Evolutionary conservation across 2,888 invertebrate species (phyloP), one percentile per base, ranked within the genome.

Genomic region (Branchellion lobata): DNA sequence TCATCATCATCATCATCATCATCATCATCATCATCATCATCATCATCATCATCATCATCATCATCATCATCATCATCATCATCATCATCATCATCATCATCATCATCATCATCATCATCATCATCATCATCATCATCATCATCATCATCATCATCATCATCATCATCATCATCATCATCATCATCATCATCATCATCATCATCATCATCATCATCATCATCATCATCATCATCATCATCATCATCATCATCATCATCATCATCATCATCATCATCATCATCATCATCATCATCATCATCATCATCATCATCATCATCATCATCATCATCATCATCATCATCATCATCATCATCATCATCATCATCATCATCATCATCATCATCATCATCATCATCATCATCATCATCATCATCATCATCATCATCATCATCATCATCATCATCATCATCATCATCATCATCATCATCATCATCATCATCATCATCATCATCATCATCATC

Each of bases 241-340:
- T 69, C 69, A 69, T 69, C 69, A 69, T 69, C 69, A 69, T 69
- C 69, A 69, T 69, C 11, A 2, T 61, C 11, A 69, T 69, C 11
- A 69, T 69, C 69, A 69, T 69, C 69, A 69, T 69, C 69, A 69
- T 69, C 69, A 69, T 69, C 11, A 2, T 61, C 11, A 69, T 69
- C 11, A 69, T 69, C 69, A 69, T 69, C 69, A 69, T 69, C 69
- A 69, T 69, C 69, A 69, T 69, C 11, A 2, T 61, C 11, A 69
- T 69, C 11, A 69, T 69, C 69, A 69, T 69, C 69, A 69, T 69
- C 69, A 69, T 69, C 69, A 69, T 69, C 11, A 2, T 61, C 11
- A 69, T 69, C 11, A 69, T 69, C 69, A 69, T 69, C 69, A 69
- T 69, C 69, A 69, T 69, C 69, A 69, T 69, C 11, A 2, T 61